Evolutionary conservation across 2,113 vertebrate genomes (phyloP), one percentile per base, ranked within the genome.

Genomic region (Natator depressus): DNA sequence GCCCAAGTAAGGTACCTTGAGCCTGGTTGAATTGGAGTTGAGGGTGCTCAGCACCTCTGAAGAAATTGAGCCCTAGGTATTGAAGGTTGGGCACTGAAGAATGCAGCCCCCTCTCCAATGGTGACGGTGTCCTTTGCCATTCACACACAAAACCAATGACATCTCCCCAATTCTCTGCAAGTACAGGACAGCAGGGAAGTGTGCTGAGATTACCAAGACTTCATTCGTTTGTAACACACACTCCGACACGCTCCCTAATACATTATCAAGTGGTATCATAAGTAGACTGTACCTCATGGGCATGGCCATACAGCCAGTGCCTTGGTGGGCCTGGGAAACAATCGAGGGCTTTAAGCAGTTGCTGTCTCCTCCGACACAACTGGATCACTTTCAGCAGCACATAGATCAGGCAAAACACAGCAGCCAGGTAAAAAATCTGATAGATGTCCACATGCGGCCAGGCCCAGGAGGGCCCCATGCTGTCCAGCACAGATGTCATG

Each of bases 221-320:
- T 31, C 31, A 65, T 19, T 65, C 14, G 31, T 65, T 59, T n/a
- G 13, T 9, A 8, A 35, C 13, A n/a, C 62, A 9, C 62, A 8
- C 14, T n/a, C 62, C 62, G 7, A n/a, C 62, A 65, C 6, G 16
- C 31, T 65, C 62, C 31, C 62, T 35, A 65, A 62, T 29, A 62
- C 29, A 31, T 31, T 62, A 14, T 22, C 59, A 62, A 31, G 29
- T 20, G 20, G 5, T 20, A 38, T 10, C 65, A 38, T n/a, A 69
- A n/a, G 38, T n/a, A 10, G n/a, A 72, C 65, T 19, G 19, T 96
- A 98, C 98, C 96, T 98, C 95, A 13, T 72, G 85, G 6, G 94
- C 88, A 51, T 98, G 96, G 25, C 98, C 98, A 20, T 96, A 96
- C 24, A 98, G 92, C 97, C 96, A 97, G 91, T 98, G 97, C 19